Conservation (phyloP, 2,113 vertebrate species). For the Ellobius talpinus region DNA sequence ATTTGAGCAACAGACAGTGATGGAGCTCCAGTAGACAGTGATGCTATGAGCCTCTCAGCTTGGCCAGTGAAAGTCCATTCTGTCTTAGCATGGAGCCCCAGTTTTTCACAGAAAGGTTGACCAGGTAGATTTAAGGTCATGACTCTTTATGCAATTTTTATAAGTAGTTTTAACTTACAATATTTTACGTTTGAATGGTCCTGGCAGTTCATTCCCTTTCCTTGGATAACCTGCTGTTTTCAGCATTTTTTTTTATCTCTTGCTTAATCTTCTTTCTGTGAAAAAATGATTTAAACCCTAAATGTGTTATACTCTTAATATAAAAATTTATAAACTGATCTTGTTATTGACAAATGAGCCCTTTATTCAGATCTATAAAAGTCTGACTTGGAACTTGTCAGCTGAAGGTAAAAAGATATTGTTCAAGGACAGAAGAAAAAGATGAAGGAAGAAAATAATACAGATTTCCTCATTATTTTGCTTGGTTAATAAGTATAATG, state of each 20-base stretch:
- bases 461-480: not conserved
- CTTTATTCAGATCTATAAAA: not conserved
- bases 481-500: not conserved
- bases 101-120: not conserved
- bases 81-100: not conserved
- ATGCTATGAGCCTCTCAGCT: not conserved
- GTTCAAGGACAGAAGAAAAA: not conserved
- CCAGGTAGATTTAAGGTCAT: not conserved
- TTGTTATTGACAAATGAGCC: not conserved
- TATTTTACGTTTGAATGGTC: not conserved
- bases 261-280: not conserved
- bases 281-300: slow-evolving; percentile 36
- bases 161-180: no score
- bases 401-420: not conserved
- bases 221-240: not conserved
- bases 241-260: not conserved
- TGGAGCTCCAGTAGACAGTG: fast-evolving
- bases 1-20: not conserved
- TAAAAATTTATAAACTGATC: not conserved
- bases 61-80: not conserved
- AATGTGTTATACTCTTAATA: not conserved
- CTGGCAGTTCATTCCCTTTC: not conserved
- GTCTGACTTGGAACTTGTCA: not conserved
- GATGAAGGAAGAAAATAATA: not conserved
- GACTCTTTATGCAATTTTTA: not conserved